Conservation (phyloP, 2,113 vertebrate genomes). For the Gallinago paraguaiae region DNA sequence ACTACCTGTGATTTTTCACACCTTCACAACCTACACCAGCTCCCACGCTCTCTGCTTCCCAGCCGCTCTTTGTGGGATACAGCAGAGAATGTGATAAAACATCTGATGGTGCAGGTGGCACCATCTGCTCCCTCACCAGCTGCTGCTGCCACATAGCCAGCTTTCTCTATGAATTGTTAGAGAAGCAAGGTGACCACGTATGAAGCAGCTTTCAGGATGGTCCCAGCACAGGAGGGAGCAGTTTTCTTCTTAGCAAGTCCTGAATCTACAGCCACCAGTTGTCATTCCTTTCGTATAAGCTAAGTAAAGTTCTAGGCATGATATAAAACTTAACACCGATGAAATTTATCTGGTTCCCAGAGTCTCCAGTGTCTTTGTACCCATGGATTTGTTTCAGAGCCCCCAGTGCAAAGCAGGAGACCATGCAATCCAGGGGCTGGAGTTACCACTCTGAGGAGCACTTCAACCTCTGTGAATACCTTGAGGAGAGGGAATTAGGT, state of each 20-base stretch:
- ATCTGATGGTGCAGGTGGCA: slow-evolving; percentile 62
- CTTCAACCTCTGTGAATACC: neutral
- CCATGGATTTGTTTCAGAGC: neutral
- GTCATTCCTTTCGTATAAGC: neutral
- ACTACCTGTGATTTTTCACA: slow-evolving; percentile 56
- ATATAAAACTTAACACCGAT: neutral
- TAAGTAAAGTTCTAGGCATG: neutral
- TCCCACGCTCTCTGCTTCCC: slow-evolving; percentile 27
- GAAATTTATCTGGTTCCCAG: neutral
- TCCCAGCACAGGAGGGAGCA: neutral
- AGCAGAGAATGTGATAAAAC: slow-evolving; percentile 57
- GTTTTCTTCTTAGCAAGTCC: neutral
- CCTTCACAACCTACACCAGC: slow-evolving; percentile 29
- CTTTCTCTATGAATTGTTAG: neutral
- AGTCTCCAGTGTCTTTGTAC: neutral
- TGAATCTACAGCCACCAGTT: neutral
- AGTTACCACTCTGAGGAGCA: neutral
- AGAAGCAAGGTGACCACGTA: neutral
- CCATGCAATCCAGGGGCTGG: neutral
- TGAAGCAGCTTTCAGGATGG: neutral
- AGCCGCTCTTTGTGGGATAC: slow-evolving; percentile 15
- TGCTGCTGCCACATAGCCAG: slow-evolving; percentile 32
- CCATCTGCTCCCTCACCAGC: slow-evolving; percentile 67
- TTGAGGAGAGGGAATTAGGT: neutral
- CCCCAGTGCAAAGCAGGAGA: neutral